Conservation (phyloP, 2,797 vertebrate species). For the Momotus momota region DNA sequence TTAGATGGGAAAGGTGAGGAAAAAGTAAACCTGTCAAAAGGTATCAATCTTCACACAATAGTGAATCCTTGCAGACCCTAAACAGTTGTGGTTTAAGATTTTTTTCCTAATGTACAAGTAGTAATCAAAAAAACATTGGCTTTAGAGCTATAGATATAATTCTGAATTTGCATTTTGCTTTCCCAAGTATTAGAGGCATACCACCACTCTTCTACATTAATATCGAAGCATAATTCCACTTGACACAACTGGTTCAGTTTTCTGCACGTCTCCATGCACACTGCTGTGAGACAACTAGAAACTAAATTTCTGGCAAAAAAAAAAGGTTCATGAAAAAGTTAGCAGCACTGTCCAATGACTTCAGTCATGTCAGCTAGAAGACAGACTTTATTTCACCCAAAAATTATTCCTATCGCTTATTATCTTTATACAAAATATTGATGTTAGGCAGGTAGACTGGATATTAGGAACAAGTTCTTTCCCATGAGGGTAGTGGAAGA, state of each 20-base stretch:
- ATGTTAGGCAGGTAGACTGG: background rate
- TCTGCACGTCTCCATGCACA: background rate
- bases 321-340: background rate
- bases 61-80: background rate
- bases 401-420: background rate
- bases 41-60: background rate
- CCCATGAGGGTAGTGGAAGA: no score
- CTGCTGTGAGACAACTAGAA: background rate
- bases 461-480: no score
- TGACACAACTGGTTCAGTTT: background rate
- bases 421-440: background rate
- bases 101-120: background rate
- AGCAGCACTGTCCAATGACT: background rate
- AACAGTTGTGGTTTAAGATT: background rate
- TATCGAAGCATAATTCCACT: background rate
- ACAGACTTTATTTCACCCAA: background rate
- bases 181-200: background rate
- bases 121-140: accelerated
- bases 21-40: background rate
- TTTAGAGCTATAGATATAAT: background rate
- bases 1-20: background rate
- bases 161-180: background rate
- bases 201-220: background rate
- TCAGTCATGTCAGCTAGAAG: background rate
- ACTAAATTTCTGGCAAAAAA: background rate